Base-by-base conservation (phyloP, 2,888 invertebrate species). In the Cataglyphis cursor region DNA sequence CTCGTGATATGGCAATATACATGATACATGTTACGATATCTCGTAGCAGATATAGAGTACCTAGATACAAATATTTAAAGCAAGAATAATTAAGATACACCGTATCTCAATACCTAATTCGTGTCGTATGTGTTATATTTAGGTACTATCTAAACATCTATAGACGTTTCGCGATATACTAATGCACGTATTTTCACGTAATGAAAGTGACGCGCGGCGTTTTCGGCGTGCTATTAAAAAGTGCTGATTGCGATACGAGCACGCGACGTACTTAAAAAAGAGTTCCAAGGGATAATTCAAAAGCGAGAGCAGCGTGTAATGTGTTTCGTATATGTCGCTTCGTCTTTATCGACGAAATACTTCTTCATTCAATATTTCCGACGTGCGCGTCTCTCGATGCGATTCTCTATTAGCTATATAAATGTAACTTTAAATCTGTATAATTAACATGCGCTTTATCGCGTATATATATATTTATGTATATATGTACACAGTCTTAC, bases 401-500 rank as follows among this genome's bases (percentile, higher is more conserved):
- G 62, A 75, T 28, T 83, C 51, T 38, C 85, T 85, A 57, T 81
- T 81, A 80, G 81, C 83, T 87, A 85, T 89, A 86, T 65, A 81
- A 84, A 87, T 85, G 81, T 88, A 85, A 86, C 81, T 70, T 86
- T 81, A 87, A 87, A 84, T 73, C 82, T 74, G 84, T 85, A 74
- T 87, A 88, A 90, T 88, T 87, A 90, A 90, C 85, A 85, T 92
- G 87, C 87, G 93, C 92, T 93, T 21, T 61, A 59, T 38, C 92
- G 93, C 92, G 90, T 92, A 18, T 74, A 24, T 74, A 24, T 74
- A 31, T 75, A 51, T 75, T 12, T 75, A 86, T 91, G 88, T 94
- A 93, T 93, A 92, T 95, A 95, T 95, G 92, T 95, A 95, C 95
- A 95, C 95, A 95, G 95, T 95, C 94, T 95, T 95, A 95, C 95